Evolutionary conservation across 2,113 vertebrate species (phyloP).

Genomic region (Ovis canadensis): DNA sequence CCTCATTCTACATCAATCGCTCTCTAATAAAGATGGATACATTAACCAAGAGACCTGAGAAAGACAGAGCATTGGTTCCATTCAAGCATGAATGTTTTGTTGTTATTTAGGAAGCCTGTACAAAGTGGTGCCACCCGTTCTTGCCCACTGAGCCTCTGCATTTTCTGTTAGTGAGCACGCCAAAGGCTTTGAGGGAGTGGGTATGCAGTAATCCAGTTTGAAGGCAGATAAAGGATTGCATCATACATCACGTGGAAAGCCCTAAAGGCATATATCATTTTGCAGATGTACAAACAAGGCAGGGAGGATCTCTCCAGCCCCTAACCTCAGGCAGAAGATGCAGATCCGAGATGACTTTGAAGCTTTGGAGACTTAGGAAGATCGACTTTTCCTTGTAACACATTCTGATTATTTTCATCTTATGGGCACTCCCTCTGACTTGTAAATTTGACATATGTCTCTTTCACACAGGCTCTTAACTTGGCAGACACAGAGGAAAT

Average conservation of each 20-base stretch:
- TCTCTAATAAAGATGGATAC: background rate
- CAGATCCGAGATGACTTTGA: background rate
- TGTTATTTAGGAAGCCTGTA: background rate
- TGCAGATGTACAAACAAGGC: background rate
- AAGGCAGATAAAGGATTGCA: background rate
- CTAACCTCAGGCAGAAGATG: background rate
- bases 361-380: background rate
- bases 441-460: background rate
- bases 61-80: background rate
- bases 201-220: background rate
- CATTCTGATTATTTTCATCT: background rate
- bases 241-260: background rate
- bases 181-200: background rate
- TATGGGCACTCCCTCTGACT: background rate
- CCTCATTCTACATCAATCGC: background rate
- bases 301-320: background rate
- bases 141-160: background rate
- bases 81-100: background rate
- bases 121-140: background rate
- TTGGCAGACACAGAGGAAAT: background rate
- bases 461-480: background rate
- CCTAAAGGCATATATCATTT: background rate
- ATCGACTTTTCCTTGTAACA: background rate
- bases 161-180: background rate
- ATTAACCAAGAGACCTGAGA: background rate